Base-by-base conservation (phyloP, 2,113 vertebrate genomes). In the Tupaia tana region DNA sequence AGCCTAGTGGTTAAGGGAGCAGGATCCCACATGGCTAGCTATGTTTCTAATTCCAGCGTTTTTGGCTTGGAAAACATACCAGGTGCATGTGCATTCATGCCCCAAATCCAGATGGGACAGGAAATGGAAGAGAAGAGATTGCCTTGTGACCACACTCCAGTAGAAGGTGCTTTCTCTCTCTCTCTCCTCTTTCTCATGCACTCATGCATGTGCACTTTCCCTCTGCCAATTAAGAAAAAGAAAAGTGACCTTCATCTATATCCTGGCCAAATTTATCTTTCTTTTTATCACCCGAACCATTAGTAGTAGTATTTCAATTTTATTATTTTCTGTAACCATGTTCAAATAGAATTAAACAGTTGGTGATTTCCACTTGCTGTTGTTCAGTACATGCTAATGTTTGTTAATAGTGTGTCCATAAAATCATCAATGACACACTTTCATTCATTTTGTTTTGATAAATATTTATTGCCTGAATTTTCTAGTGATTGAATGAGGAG, bases 381-480 rank as follows among this genome's bases (percentile, higher is more conserved):
- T 88, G 4, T 20, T 95, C n/a, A 31, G 2, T 67, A n/a, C 6
- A 0, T 91, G 27, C 13, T 31, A 54, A 95, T 74, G 34, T 8
- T 29, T 95, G 29, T 79, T 84, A 95, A 75, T 9, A 0, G 67
- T 43, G 14, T 27, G 18, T n/a, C 8, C 56, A 58, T 18, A 92
- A 61, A 91, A 85, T 88, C 20, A 71, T 80, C 54, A 64, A 4
- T 79, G 70, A 14, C 29, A 81, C 25, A 43, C 4, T 92, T 89
- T 67, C 22, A 31, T 86, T 90, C 54, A 92, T 89, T 96, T 89
- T 75, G 2, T 52, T 89, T 64, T 22, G 81, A 31, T 89, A 75
- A 71, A 83, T 94, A 91, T 78, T 67, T 77, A 71, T 95, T 89
- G 22, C 14, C n/a, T 69, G 22, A 67, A 69, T 93, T 69, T 86